Conservation (phyloP, 2,888 invertebrate genomes). For the Blera fallax region DNA sequence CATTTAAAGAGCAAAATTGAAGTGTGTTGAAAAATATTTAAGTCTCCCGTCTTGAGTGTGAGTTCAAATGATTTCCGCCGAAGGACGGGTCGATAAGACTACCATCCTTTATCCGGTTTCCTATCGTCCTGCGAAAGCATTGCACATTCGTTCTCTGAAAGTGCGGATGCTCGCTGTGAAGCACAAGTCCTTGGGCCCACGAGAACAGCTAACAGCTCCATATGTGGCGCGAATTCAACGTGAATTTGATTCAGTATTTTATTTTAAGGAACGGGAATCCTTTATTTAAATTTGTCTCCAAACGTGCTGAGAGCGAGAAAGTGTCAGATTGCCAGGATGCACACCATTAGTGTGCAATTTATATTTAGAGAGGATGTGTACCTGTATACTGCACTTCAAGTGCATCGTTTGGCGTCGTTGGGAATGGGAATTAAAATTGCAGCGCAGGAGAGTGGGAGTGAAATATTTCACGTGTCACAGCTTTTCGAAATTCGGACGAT, state of each 20-base stretch:
- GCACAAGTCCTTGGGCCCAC: conserved; percentile 11
- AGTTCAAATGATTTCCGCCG: conserved; percentile 13
- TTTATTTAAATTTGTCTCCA: conserved; percentile 49
- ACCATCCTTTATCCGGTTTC: background rate
- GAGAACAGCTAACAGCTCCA: conserved; percentile 9
- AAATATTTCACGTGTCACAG: conserved; percentile 65
- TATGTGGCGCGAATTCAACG: conserved; percentile 22
- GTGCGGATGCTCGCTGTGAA: background rate
- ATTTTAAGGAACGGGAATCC: conserved; percentile 9
- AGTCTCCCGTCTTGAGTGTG: conserved; percentile 27
- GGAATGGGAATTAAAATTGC: background rate
- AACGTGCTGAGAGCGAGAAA: conserved; percentile 7
- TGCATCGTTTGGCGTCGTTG: background rate
- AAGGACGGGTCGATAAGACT: background rate
- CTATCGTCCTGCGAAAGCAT: background rate
- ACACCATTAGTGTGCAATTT: conserved; percentile 22
- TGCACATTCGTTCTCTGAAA: background rate
- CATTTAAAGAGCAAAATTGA: conserved; percentile 49
- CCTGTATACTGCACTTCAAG: background rate
- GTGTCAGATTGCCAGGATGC: conserved; percentile 49
- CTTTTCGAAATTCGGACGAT: conserved; percentile 20
- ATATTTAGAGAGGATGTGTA: background rate
- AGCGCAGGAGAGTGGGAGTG: conserved; percentile 30
- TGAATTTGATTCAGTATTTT: conserved; percentile 40
- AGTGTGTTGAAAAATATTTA: conserved; percentile 42